Percentiles rank a stretch among this genome's conserved stretches.
Conservation (phyloP, 2,113 vertebrate genomes). For the Alligator mississippiensis region DNA sequence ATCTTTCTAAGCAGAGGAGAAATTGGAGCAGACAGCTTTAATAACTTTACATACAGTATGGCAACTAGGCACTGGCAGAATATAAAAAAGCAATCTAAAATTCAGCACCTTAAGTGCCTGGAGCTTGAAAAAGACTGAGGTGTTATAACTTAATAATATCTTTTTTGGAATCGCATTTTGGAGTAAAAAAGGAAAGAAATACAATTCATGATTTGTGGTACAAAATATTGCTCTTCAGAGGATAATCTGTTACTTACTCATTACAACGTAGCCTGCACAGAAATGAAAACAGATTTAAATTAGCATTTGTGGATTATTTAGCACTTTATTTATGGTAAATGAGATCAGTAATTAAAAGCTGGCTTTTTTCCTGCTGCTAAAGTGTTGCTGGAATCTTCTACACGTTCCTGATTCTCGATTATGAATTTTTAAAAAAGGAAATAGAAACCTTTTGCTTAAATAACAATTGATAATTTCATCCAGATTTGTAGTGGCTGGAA, state of each 20-base stretch:
- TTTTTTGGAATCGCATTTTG: constrained; percentile 69
- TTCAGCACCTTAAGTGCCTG: constrained; percentile 73
- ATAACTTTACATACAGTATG: constrained; percentile 71
- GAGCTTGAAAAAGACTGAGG: constrained; percentile 69
- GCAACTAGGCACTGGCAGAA: constrained; percentile 56
- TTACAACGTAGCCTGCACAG: constrained; percentile 22
- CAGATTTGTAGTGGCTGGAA: background rate
- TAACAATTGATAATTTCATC: background rate
- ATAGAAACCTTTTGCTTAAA: background rate
- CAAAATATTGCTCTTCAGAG: constrained; percentile 52
- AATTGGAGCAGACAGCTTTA: constrained; percentile 78
- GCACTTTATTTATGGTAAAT: constrained; percentile 38
- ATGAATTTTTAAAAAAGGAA: background rate
- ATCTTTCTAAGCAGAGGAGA: constrained; percentile 67
- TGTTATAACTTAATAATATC: constrained; percentile 74
- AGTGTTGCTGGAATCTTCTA: background rate
- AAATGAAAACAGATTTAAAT: constrained; percentile 61
- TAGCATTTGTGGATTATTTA: constrained; percentile 57
- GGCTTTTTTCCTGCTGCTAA: background rate
- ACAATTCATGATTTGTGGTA: constrained; percentile 48
- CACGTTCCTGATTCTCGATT: background rate
- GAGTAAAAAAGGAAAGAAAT: constrained; percentile 49
- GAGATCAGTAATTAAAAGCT: constrained; percentile 63
- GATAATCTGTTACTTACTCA: constrained; percentile 44
- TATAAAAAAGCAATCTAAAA: constrained; percentile 79